A percentile compares a stretch with the other conserved stretches of the same genome.
Conservation (phyloP, 2,888 invertebrate species). For the Prosapia bicincta region DNA sequence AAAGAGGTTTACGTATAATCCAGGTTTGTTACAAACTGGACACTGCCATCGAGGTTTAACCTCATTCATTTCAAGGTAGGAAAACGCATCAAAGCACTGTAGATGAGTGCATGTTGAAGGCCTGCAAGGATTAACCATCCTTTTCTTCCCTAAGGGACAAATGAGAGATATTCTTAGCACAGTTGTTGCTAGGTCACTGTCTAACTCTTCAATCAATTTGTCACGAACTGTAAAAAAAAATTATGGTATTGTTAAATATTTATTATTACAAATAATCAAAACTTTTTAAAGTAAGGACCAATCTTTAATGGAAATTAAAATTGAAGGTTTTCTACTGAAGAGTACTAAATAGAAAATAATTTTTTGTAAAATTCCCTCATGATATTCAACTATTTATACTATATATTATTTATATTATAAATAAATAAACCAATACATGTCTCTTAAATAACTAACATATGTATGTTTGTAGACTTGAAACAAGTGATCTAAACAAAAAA, state of each 20-base stretch:
- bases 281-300: no score
- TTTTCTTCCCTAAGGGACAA: conserved; percentile 91
- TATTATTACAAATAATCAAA: no score
- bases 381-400: no score
- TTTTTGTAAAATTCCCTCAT: no score
- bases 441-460: no score
- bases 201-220: conserved; percentile 86
- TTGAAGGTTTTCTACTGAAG: background rate
- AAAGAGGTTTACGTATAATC: conserved; percentile 84
- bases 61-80: conserved; percentile 97
- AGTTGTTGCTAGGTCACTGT: conserved; percentile 94
- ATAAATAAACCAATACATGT: no score
- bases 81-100: conserved; percentile 96
- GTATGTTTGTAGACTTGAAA: no score
- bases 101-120: conserved; percentile 91
- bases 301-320: background rate
- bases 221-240: conserved; percentile 65
- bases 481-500: no score
- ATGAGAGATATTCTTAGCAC: conserved; percentile 88
- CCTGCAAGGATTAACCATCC: conserved; percentile 85
- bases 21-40: conserved; percentile 93
- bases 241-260: no score
- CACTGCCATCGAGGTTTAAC: conserved; percentile 97
- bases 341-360: no score
- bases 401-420: no score